Evolutionary conservation across 2,113 vertebrate species (phyloP), one percentile per base, ranked within the genome.

Genomic region (Nyctibius bracteatus): DNA sequence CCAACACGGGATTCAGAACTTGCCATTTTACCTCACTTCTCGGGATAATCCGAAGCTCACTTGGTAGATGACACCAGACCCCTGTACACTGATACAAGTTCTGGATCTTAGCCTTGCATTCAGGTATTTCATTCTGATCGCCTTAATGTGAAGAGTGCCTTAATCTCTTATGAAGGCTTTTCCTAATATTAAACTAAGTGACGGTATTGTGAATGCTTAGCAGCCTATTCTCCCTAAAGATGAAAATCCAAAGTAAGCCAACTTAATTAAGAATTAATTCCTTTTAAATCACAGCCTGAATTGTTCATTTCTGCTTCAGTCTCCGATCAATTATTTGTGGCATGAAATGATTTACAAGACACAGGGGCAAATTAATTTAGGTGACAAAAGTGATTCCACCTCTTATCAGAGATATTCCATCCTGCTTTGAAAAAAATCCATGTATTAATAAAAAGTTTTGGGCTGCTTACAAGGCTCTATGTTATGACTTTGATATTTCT

Each of bases 261-360:
- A 95, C 77, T 96, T 97, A 97, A 97, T 97, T 97, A 97, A 97
- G 92, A 97, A 96, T 96, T 97, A 97, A 97, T 95, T 96, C 93
- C 70, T 73, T 95, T 93, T 89, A 97, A 96, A 95, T 94, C 91
- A 95, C 73, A 88, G 84, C 43, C 66, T 62, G 55, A 89, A 91
- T 84, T 95, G 94, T 81, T 97, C 94, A 84, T 87, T 96, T 91
- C 80, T 91, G 57, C 86, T 84, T 91, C 52, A 84, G 65, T 79
- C 41, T 7, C 89, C 77, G 72, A 94, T 96, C 95, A 95, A 81
- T 94, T 93, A 87, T 95, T 94, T 96, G 87, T 35, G 14, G 65
- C 83, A 89, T 72, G 80, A 96, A 93, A 94, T 83, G 43, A 97
- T 93, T 95, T 94, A 91, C 61, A 93, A 93, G 66, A 90, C 87